Evolutionary conservation across 2,797 vertebrate genomes (phyloP).

Genomic region (Sternotherus odoratus): DNA sequence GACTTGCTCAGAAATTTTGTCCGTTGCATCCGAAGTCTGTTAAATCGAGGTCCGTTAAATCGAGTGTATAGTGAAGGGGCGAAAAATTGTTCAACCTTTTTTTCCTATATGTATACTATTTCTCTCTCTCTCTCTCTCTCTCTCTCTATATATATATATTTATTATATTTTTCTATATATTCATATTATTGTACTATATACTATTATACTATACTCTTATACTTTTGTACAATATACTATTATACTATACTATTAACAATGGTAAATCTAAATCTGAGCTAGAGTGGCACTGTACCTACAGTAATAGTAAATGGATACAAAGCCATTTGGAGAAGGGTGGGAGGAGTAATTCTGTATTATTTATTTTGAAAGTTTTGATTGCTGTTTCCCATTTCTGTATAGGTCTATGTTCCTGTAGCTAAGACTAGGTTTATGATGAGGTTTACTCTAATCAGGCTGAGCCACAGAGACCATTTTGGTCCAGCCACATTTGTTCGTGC

Average conservation of each 20-base stretch:
- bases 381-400: constrained; percentile 25
- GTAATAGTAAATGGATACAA: constrained; percentile 6
- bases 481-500: background rate
- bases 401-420: background rate
- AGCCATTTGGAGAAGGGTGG: background rate
- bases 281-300: background rate
- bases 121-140: no score
- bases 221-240: no score
- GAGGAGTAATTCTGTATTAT: background rate
- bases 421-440: background rate
- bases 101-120: background rate
- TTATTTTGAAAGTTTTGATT: constrained; percentile 45
- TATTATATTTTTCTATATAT: no score
- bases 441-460: background rate
- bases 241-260: background rate
- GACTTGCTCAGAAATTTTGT: no score
- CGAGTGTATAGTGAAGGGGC: background rate
- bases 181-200: no score
- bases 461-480: background rate
- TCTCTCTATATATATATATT: no score
- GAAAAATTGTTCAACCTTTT: background rate
- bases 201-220: no score
- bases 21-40: no score
- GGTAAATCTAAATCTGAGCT: background rate
- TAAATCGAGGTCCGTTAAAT: no score